Evolutionary conservation across 2,113 vertebrate species (phyloP), one percentile per base, ranked within the genome.

Genomic region (Misgurnus anguillicaudatus): DNA sequence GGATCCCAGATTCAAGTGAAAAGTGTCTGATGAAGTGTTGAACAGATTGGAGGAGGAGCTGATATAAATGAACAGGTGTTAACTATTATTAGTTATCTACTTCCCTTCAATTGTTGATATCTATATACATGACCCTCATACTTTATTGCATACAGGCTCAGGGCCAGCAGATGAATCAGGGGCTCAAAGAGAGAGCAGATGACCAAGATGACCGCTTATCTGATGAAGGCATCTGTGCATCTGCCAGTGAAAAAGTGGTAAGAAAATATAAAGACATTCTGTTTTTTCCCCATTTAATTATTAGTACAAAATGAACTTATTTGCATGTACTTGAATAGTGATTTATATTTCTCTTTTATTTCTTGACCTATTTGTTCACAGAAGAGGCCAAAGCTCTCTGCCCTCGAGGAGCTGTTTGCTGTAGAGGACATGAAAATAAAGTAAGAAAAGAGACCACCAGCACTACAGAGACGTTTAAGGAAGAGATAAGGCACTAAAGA

Each of bases 1-100:
- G 64, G 41, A 67, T 67, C 64, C 64, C 9, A 47, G 64, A 67
- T 47, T 67, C 17, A 67, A 67, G 41, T 67, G n/a, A 67, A 47
- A 67, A 67, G 64, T 21, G 41, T 0, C 41, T 45, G n/a, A 67
- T 47, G 41, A 67, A 67, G 17, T 67, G 64, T 42, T 36, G 63
- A 65, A 36, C 17, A 66, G 63, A 66, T 38, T 41, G 39, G 64
- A 66, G 3, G 65, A 67, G n/a, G 39, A 10, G 19, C 45, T 67
- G 41, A 67, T 2, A 67, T 45, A 19, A 38, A 42, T 8, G 36
- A 64, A 64, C 17, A 65, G 38, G 63, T 65, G 9, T 42, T 39
- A n/a, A 42, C 9, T 19, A 1, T 10, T 65, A 42, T 65, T 42
- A 6, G 58, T 31, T 11, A 61, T 61, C 58, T 61, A 38, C 24